phyloP scores from a whole-genome alignment of 2,113 vertebrate genomes.

The Cheirogaleus medius region DNA sequence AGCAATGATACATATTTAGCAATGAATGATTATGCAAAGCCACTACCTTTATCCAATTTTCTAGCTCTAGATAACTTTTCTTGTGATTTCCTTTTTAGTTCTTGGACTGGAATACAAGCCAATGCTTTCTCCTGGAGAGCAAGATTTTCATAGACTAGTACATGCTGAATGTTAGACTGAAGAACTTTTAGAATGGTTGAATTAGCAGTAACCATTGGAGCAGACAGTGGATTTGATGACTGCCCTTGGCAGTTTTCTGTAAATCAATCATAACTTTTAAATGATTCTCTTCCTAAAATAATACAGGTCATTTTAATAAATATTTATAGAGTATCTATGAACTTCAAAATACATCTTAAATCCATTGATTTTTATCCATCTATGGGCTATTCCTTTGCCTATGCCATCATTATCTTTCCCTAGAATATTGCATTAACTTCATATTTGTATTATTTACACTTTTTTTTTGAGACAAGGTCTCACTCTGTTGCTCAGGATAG shows the following conservation, averaged over 20 bases:
- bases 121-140: conserved; percentile 91
- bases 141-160: conserved; percentile 91
- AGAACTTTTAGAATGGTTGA: conserved; percentile 85
- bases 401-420: not conserved
- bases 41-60: conserved; percentile 90
- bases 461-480: no score
- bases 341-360: conserved; percentile 6
- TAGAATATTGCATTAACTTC: not conserved
- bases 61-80: conserved; percentile 87
- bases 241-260: no score
- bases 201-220: conserved; percentile 54
- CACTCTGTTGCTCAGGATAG: no score
- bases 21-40: not conserved
- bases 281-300: not conserved
- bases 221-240: no score
- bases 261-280: not conserved
- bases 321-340: not conserved
- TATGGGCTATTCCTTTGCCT: not conserved
- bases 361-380: not conserved
- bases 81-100: conserved; percentile 86
- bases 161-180: conserved; percentile 90
- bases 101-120: conserved; percentile 87
- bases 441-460: not conserved
- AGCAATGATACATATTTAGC: conserved; percentile 23
- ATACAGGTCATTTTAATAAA: conserved; percentile 7